Evolutionary conservation across 1,140 invertebrate species (phyloP), one percentile per base, ranked within the genome.

Genomic region (Psix sp.): DNA sequence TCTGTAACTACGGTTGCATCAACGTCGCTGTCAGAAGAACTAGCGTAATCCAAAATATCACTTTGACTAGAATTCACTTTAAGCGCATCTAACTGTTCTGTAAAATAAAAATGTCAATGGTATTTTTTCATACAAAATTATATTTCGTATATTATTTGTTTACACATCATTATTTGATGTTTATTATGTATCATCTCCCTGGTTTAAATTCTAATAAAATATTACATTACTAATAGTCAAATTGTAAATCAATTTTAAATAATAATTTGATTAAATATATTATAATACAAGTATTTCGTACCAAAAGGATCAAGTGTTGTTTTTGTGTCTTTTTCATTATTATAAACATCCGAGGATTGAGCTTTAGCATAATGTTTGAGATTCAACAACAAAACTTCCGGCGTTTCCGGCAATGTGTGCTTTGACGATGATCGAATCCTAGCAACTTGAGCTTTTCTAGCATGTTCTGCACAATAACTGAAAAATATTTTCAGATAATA

Each of bases 11-110:
- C 88, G 1, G 90, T 88, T 3, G 90, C 84, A 82, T 93, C 92
- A 1, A 91, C 89, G 77, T 94, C 93, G 82, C 91, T 92, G 42
- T 93, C 91, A 10, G 91, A 91, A 17, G 93, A 93, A 83, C 92
- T 94, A 1, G 90, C 91, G 82, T 91, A 93, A 78, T 93, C 92
- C 40, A 93, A 79, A 38, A 92, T 88, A 56, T 90, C 88, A 70
- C 88, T 88, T 39, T 89, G 89, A 45, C 87, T 88, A 5, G 87
- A 80, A 73, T 89, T 90, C 4, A 90, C 82, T 71, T 84, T 87
- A n/a, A 84, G 81, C 11, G 90, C 89, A 77, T 91, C 89, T 40
- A 92, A 87, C 75, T 90, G 88, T 62, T 86, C 91, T 88, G 82
- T 65, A 88, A 84, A 81, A 67, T 42, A 31, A n/a, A n/a, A n/a